Evolutionary conservation across 2,113 vertebrate genomes (phyloP).

Genomic region (Desmodus rotundus): DNA sequence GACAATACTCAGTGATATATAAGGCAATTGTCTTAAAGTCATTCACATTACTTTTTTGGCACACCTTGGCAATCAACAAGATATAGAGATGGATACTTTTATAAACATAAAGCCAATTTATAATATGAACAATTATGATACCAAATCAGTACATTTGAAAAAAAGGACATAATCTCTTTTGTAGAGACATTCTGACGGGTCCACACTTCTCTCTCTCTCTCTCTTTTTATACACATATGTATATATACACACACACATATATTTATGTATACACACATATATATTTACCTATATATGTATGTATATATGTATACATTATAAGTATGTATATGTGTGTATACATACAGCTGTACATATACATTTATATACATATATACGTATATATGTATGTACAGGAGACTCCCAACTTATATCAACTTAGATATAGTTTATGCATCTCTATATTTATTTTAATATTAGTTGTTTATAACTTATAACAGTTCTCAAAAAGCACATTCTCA

Average conservation of each 20-base stretch:
- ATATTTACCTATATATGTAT: not conserved
- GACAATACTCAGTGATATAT: not conserved
- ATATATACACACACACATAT: not conserved
- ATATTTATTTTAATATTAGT: not conserved
- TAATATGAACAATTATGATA: not conserved
- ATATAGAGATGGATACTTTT: not conserved
- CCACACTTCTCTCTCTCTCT: not conserved
- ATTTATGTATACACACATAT: not conserved
- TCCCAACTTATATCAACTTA: not conserved
- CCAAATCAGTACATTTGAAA: not conserved
- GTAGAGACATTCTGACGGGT: not conserved
- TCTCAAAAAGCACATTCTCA: not conserved
- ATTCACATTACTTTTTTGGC: not conserved
- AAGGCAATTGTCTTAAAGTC: not conserved
- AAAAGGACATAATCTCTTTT: not conserved
- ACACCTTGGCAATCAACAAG: not conserved
- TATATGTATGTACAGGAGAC: not conserved
- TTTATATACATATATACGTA: not conserved
- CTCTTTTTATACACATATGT: not conserved
- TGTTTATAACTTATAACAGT: not conserved
- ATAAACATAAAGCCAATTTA: conserved; percentile 3
- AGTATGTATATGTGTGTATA: not conserved
- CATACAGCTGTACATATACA: not conserved
- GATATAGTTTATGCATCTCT: not conserved
- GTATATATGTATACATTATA: not conserved